These are phyloP conservation scores for Dendrolimus houi DNA, from an alignment of 2,888 invertebrate genomes.

Conservation along the genomic window DNA sequence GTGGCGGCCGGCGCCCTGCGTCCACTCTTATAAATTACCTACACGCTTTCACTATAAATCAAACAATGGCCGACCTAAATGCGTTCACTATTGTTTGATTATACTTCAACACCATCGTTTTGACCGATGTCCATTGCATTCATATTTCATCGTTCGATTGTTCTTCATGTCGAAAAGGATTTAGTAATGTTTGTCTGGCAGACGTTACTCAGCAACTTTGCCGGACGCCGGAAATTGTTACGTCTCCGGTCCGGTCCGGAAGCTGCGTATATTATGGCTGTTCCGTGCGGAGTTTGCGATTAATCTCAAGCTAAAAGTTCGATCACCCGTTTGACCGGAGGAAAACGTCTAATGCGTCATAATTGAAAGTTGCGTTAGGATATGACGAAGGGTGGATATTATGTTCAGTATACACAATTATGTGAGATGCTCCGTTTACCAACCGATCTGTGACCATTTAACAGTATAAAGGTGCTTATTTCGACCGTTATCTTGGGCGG, in stretches of 20 bases:
- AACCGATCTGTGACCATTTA: slow-evolving; percentile 54
- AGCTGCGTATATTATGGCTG: slow-evolving; percentile 50
- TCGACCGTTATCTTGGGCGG: slow-evolving; percentile 64
- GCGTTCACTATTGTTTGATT: slow-evolving; percentile 73
- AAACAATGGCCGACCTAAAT: slow-evolving; percentile 67
- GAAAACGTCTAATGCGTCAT: slow-evolving; percentile 56
- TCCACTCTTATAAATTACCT: slow-evolving; percentile 73
- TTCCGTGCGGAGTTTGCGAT: slow-evolving; percentile 45
- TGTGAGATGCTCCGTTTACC: slow-evolving; percentile 39
- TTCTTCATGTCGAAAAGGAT: slow-evolving; percentile 21
- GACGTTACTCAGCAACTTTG: slow-evolving; percentile 50
- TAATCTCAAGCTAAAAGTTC: slow-evolving; percentile 46
- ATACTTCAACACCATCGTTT: slow-evolving; percentile 50
- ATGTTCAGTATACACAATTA: slow-evolving; percentile 37
- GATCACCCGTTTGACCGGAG: slow-evolving; percentile 33
- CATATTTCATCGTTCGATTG: slow-evolving; percentile 40
- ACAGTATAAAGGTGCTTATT: slow-evolving; percentile 62
- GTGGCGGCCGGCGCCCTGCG: slow-evolving; percentile 41
- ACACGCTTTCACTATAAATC: slow-evolving; percentile 73
- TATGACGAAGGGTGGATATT: slow-evolving; percentile 26
- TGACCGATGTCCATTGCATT: slow-evolving; percentile 30
- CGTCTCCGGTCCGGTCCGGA: slow-evolving; percentile 48
- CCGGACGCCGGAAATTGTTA: slow-evolving; percentile 43
- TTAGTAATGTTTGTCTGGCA: slow-evolving; percentile 24
- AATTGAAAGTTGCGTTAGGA: slow-evolving; percentile 46